Conservation (phyloP, 2,888 invertebrate genomes). For the Phragmatobia fuliginosa region DNA sequence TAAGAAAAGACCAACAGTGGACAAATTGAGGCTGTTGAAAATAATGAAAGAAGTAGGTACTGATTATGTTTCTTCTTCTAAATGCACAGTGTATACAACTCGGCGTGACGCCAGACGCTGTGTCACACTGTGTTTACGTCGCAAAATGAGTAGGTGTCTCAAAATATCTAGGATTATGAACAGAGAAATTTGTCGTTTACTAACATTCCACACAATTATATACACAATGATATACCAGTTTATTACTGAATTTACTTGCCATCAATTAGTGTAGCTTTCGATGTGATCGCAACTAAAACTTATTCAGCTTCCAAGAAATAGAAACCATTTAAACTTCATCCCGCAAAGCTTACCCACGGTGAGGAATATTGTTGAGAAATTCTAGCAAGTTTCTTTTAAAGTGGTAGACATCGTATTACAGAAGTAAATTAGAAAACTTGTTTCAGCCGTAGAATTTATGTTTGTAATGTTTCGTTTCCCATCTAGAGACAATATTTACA, state of each 20-base stretch:
- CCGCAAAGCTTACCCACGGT: not conserved
- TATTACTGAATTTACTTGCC: not conserved
- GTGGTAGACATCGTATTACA: not conserved
- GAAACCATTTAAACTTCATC: not conserved
- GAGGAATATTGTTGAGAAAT: not conserved
- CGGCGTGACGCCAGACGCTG: not conserved
- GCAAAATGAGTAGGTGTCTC: not conserved
- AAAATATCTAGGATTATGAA: slow-evolving; percentile 1
- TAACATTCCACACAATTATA: not conserved
- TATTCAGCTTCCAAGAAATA: not conserved
- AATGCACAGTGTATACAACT: not conserved
- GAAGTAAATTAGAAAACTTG: no score
- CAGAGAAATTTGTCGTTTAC: not conserved
- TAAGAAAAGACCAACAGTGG: not conserved
- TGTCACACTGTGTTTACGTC: not conserved
- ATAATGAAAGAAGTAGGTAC: not conserved
- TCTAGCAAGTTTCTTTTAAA: not conserved
- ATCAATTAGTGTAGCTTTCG: not conserved
- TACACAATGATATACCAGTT: not conserved
- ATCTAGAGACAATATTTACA: not conserved
- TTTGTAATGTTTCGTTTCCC: not conserved
- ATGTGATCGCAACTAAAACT: not conserved
- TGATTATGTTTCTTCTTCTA: not conserved
- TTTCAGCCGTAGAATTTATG: not conserved
- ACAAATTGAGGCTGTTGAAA: not conserved